Conservation (phyloP, 2,113 vertebrate genomes). For the Cebidichthys violaceus region DNA sequence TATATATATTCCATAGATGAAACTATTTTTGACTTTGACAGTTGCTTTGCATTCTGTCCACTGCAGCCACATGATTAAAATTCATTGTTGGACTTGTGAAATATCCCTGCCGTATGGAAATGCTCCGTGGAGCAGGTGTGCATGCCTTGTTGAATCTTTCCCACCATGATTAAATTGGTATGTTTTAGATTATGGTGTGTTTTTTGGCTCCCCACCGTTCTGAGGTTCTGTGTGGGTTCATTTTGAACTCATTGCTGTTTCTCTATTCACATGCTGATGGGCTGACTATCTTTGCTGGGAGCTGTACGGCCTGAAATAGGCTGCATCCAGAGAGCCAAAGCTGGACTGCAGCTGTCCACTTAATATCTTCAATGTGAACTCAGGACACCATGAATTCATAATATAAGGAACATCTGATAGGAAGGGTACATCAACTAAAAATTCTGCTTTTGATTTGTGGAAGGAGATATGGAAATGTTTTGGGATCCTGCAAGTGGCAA, state of each 20-base stretch:
- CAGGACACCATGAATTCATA: constrained; percentile 64
- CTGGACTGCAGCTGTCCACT: constrained; percentile 69
- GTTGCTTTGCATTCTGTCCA: constrained; percentile 58
- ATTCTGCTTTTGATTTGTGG: constrained; percentile 38
- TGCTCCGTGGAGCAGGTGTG: constrained; percentile 74
- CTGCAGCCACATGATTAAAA: constrained; percentile 57
- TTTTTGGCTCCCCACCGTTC: constrained; percentile 67
- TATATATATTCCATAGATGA: constrained; percentile 49
- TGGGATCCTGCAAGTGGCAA: constrained; percentile 17
- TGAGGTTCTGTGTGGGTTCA: constrained; percentile 66
- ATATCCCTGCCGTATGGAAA: constrained; percentile 58
- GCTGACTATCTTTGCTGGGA: constrained; percentile 58
- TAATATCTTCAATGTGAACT: constrained; percentile 51
- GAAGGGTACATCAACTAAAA: constrained; percentile 8
- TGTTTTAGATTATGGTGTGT: constrained; percentile 78
- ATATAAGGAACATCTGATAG: constrained; percentile 56
- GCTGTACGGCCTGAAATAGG: constrained; percentile 42
- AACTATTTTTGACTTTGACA: constrained; percentile 47
- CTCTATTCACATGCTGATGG: constrained; percentile 64
- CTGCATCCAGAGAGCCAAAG: constrained; percentile 37
- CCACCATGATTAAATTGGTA: constrained; percentile 70
- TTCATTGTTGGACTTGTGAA: constrained; percentile 61
- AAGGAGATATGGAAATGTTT: constrained; percentile 35
- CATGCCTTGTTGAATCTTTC: constrained; percentile 58
- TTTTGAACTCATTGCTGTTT: constrained; percentile 60